A percentile compares a stretch with the other conserved stretches of the same genome.
These are phyloP conservation scores for Tragulus kanchil DNA, from an alignment of 2,113 vertebrate species.

Conservation along the genomic window DNA sequence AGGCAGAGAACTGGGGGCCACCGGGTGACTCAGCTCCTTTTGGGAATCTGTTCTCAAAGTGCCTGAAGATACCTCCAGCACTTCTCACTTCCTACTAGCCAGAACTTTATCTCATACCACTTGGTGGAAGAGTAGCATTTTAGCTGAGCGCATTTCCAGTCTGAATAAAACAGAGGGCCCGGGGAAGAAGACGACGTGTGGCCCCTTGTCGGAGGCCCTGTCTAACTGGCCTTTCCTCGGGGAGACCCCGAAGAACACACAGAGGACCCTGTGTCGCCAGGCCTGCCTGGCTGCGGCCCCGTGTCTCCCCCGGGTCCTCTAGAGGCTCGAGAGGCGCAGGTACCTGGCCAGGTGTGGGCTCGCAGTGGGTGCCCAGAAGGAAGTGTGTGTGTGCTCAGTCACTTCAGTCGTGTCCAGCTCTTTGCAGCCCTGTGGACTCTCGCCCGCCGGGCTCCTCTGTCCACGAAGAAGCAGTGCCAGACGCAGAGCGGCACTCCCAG, in stretches of 20 bases:
- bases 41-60: neutral
- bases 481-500: accelerated
- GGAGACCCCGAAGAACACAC: neutral
- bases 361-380: neutral
- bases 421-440: too few relatives aligned
- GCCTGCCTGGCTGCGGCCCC: too few relatives aligned
- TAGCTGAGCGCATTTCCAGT: neutral
- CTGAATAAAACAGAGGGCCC: neutral
- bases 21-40: neutral
- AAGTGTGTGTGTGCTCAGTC: too few relatives aligned
- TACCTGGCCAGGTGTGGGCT: too few relatives aligned
- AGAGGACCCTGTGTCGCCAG: neutral
- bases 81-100: neutral
- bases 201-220: neutral
- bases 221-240: neutral
- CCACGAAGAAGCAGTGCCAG: too few relatives aligned
- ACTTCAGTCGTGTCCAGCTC: too few relatives aligned
- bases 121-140: neutral
- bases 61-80: neutral
- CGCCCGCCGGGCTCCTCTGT: too few relatives aligned
- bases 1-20: neutral
- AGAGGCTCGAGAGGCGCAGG: neutral
- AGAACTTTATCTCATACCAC: neutral
- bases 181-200: accelerated
- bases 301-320: neutral